Conservation (phyloP, 2,797 vertebrate genomes). For the Decapterus maruadsi region DNA sequence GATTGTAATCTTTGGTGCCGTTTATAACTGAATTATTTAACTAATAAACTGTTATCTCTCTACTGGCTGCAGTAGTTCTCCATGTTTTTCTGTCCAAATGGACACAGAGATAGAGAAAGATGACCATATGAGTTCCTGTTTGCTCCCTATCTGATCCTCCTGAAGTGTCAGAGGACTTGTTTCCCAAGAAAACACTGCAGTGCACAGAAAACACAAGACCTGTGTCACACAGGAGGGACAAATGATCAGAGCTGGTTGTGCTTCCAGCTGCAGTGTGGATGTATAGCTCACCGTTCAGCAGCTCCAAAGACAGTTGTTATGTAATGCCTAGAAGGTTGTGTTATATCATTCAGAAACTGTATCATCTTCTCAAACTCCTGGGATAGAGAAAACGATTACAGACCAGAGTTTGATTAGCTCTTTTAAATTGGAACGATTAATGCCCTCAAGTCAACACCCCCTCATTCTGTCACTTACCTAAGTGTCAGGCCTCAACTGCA, state of each 20-base stretch:
- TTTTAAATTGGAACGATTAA: slow-evolving; percentile 23
- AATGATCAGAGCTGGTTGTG: slow-evolving; percentile 39
- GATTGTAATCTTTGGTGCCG: background rate
- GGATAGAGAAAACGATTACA: slow-evolving; percentile 20
- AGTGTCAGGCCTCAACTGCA: slow-evolving; percentile 2
- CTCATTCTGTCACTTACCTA: slow-evolving; percentile 19
- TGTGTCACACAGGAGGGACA: slow-evolving; percentile 27
- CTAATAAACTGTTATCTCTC: slow-evolving; percentile 25
- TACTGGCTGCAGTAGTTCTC: slow-evolving; percentile 15
- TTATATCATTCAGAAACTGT: slow-evolving; percentile 62
- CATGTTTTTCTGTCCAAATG: slow-evolving; percentile 42
- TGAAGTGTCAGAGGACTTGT: no score
- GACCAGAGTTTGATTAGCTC: slow-evolving; percentile 37
- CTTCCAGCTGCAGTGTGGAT: slow-evolving; percentile 47
- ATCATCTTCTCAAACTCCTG: slow-evolving; percentile 43
- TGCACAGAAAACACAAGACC: slow-evolving; percentile 13
- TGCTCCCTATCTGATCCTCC: no score
- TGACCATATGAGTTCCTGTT: slow-evolving; percentile 30
- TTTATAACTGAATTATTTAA: background rate
- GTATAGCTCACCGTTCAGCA: slow-evolving; percentile 37
- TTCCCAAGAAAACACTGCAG: background rate
- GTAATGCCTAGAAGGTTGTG: slow-evolving; percentile 59
- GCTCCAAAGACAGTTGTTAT: slow-evolving; percentile 55
- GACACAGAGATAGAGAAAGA: slow-evolving; percentile 33
- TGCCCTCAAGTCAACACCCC: slow-evolving; percentile 12